phyloP scores from a whole-genome alignment of 2,113 vertebrate species.

The Oenanthe melanoleuca region DNA sequence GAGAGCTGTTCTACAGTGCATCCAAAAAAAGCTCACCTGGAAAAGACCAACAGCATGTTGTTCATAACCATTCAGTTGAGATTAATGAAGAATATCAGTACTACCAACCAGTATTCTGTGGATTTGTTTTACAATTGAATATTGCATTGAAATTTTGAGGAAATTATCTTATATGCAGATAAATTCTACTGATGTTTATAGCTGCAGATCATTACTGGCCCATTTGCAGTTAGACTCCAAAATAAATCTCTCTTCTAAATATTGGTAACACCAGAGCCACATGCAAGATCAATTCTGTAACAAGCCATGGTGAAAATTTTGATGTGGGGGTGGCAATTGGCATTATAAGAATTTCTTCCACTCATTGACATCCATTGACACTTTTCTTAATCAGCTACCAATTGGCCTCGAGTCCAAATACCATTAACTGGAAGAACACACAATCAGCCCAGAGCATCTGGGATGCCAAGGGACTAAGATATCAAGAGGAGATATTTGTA shows the following conservation, averaged over 20 bases:
- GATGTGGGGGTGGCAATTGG: background rate
- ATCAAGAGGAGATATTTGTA: background rate
- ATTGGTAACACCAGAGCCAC: background rate
- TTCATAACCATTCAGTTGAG: background rate
- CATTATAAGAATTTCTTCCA: background rate
- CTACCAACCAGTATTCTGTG: background rate
- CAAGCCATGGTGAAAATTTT: background rate
- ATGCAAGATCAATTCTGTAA: background rate
- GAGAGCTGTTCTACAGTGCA: background rate
- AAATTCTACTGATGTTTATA: background rate
- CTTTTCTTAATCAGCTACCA: background rate
- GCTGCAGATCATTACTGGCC: background rate
- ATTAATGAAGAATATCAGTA: background rate
- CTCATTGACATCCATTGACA: background rate
- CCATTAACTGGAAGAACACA: background rate
- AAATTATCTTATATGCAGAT: background rate
- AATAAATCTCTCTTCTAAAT: background rate
- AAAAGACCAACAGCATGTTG: background rate
- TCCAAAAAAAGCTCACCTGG: background rate
- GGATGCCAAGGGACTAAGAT: background rate
- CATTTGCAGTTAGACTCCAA: background rate
- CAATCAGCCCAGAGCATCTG: background rate
- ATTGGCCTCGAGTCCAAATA: background rate
- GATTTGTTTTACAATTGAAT: background rate
- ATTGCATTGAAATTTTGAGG: background rate